Evolutionary conservation across 2,113 vertebrate genomes (phyloP), one percentile per base, ranked within the genome.

Genomic region (Ciconia maguari): DNA sequence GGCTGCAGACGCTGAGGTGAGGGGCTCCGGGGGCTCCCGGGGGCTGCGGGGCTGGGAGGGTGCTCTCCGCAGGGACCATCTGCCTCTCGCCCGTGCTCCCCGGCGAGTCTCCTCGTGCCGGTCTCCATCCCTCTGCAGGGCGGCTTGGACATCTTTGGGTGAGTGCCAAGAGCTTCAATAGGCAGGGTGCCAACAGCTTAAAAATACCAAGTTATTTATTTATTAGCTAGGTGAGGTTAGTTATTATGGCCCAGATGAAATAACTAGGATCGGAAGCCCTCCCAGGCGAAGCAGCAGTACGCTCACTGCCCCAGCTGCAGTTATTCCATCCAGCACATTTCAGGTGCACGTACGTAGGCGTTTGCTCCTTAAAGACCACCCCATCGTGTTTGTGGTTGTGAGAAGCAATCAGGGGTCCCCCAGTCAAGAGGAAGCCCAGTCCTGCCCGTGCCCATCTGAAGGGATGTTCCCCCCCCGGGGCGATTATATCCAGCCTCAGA

Each of bases 271-370:
- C 26, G 26, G 32, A 21, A 17, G 69, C 51, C 44, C 51, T 66
- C 68, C 26, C 24, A 8, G 32, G 36, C 3, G 8, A 27, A 34
- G 57, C 22, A 15, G 74, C 55, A 14, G 32, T 7, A 9, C 1
- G 21, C 49, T 49, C n/a, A 1, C 41, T 38, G 57, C 38, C 52
- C 38, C 85, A 11, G 27, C 41, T 30, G 42, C 66, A 7, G 34
- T 7, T 13, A 13, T 20, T 25, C 19, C n/a, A 7, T 5, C 42
- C 41, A 16, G 51, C 58, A n/a, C 48, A 0, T 26, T 41, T 13
- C 51, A 12, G 25, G 16, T 26, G 58, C 25, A 3, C 3, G 5
- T 16, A 29, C 13, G 1, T 2, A 6, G n/a, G 8, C 1, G 1
- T 66, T 66, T 82, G 44, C 36, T 51, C 77, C 68, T 12, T 14